phyloP scores from a whole-genome alignment of 1,140 invertebrate genomes.

The Drosophila trapezifrons region DNA sequence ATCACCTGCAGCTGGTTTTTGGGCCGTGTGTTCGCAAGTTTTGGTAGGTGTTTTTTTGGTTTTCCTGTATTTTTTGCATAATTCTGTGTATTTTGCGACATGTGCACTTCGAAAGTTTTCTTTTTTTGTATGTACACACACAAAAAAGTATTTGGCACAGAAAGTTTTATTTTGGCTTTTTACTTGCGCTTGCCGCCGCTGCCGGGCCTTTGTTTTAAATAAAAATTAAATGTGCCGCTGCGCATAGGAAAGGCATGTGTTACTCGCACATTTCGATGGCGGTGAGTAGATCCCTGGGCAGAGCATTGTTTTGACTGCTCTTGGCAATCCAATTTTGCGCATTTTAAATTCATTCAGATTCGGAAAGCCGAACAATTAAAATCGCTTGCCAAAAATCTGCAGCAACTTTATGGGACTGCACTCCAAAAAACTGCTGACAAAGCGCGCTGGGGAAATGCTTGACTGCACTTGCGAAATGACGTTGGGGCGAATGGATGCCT shows the following conservation, averaged over 20 bases:
- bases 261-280: neutral
- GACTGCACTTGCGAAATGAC: conserved; percentile 44
- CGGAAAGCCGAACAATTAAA: conserved; percentile 68
- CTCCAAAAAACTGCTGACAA: conserved; percentile 69
- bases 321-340: conserved; percentile 29
- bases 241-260: conserved; percentile 40
- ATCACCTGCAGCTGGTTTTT: conserved; percentile 75
- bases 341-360: conserved; percentile 68
- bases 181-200: conserved; percentile 23
- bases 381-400: conserved; percentile 71
- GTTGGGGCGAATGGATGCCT: conserved; percentile 19
- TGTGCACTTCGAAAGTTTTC: conserved; percentile 47
- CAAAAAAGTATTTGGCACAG: conserved; percentile 39
- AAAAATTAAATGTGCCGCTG: conserved; percentile 60
- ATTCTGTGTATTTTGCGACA: conserved; percentile 57
- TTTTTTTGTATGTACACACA: conserved; percentile 5
- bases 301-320: conserved; percentile 52
- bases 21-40: conserved; percentile 46
- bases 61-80: conserved; percentile 39
- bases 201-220: conserved; percentile 42
- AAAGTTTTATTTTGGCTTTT: conserved; percentile 23
- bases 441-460: conserved; percentile 45
- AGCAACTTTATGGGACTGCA: conserved; percentile 55
- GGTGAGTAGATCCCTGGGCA: conserved; percentile 3
- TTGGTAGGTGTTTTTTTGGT: conserved; percentile 36